phyloP scores from a whole-genome alignment of 2,797 vertebrate species.

The Ciconia nigra region DNA sequence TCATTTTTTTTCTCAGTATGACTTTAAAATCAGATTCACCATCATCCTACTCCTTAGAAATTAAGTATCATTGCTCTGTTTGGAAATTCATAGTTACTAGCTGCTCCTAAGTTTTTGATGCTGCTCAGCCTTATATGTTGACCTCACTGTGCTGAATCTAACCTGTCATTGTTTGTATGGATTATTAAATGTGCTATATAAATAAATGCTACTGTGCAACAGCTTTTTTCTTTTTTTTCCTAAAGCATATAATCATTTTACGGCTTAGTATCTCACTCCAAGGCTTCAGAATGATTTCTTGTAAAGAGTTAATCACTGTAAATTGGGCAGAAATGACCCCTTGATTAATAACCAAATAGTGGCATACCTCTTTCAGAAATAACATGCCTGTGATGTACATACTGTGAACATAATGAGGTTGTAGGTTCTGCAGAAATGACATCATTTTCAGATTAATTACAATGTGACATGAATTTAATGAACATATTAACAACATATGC shows the following conservation, averaged over 20 bases:
- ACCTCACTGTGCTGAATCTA: not conserved
- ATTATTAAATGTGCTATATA: not conserved
- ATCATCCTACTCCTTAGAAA: not conserved
- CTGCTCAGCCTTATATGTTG: not conserved
- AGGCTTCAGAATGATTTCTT: not conserved
- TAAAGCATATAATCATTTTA: not conserved
- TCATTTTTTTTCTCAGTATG: not conserved
- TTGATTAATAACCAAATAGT: slow-evolving; percentile 32
- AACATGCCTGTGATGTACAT: slow-evolving; percentile 11
- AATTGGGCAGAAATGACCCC: slow-evolving; percentile 28
- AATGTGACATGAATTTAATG: slow-evolving; percentile 50
- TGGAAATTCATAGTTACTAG: not conserved
- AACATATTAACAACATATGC: slow-evolving; percentile 40
- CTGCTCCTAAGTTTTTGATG: not conserved
- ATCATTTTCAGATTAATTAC: slow-evolving; percentile 58
- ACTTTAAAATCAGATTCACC: not conserved
- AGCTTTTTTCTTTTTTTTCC: not conserved
- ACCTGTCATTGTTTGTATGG: not conserved
- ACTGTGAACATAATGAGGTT: slow-evolving; percentile 60
- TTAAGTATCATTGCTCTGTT: not conserved
- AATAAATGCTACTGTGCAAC: not conserved
- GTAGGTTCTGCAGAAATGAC: slow-evolving; percentile 52
- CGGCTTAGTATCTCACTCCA: not conserved
- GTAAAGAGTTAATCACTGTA: not conserved
- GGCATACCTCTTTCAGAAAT: slow-evolving; percentile 6